Evolutionary conservation across 2,113 vertebrate species (phyloP).

Genomic region (Ramphastos sulfuratus): DNA sequence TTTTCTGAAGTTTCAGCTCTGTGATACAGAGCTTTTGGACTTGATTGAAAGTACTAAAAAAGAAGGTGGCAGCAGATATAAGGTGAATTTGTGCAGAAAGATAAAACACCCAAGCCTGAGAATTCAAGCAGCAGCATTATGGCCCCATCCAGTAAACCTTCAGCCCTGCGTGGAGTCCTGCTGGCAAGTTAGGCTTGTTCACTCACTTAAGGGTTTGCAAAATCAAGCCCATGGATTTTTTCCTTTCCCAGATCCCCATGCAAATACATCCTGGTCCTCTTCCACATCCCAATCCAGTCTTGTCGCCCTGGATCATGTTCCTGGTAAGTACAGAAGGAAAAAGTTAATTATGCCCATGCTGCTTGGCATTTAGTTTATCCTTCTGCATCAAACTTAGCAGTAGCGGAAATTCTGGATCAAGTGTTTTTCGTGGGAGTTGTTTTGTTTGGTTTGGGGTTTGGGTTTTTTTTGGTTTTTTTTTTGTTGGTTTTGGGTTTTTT

Average conservation of each 20-base stretch:
- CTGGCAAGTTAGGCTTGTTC: background rate
- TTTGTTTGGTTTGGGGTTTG: too few species aligned
- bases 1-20: background rate
- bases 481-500: too few species aligned
- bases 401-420: background rate
- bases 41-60: background rate
- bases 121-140: background rate
- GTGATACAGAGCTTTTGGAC: background rate
- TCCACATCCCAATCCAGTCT: slow-evolving; percentile 72
- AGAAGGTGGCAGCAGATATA: background rate
- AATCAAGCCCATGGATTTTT: slow-evolving; percentile 65
- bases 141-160: background rate
- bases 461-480: too few species aligned
- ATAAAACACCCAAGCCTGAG: background rate
- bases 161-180: background rate
- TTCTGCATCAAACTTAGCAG: background rate
- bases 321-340: slow-evolving; percentile 65
- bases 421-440: background rate
- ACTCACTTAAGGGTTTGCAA: slow-evolving; percentile 26
- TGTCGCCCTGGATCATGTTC: slow-evolving; percentile 70
- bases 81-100: background rate
- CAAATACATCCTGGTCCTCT: slow-evolving; percentile 71
- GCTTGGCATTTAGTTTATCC: slow-evolving; percentile 27
- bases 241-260: slow-evolving; percentile 70
- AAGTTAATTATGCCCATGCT: slow-evolving; percentile 11